Evolutionary conservation across 2,113 vertebrate genomes (phyloP).

Genomic region (Psilopogon haemacephalus): DNA sequence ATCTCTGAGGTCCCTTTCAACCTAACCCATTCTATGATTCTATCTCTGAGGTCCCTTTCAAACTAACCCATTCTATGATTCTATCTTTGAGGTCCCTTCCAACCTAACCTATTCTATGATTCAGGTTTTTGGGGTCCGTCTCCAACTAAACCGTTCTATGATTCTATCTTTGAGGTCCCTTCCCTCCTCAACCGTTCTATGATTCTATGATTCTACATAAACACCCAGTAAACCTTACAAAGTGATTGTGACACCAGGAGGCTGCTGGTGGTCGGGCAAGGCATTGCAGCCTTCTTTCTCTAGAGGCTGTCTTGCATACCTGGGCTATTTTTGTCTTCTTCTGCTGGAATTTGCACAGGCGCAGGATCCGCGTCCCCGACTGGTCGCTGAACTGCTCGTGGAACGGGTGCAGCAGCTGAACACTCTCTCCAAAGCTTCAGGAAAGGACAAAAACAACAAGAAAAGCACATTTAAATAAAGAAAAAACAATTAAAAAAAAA

Average conservation of each 20-base stretch:
- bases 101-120: too few relatives aligned
- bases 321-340: conserved; percentile 98
- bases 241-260: background rate
- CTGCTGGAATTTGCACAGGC: conserved; percentile 95
- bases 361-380: conserved; percentile 87
- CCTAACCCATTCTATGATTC: too few relatives aligned
- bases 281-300: background rate
- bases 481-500: background rate
- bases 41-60: too few relatives aligned
- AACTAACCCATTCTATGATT: too few relatives aligned
- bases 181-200: too few relatives aligned
- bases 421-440: conserved; percentile 91
- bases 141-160: too few relatives aligned
- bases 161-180: too few relatives aligned
- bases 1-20: too few relatives aligned
- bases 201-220: too few relatives aligned
- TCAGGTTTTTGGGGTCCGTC: too few relatives aligned
- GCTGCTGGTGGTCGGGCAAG: background rate
- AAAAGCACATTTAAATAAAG: background rate
- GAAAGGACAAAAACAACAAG: background rate
- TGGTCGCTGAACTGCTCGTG: conserved; percentile 92
- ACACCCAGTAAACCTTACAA: background rate
- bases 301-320: conserved; percentile 67
- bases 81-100: too few relatives aligned
- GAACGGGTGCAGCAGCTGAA: conserved; percentile 94